These are phyloP conservation scores for Psettodes erumei DNA, from an alignment of 2,113 vertebrate genomes.

Conservation along the genomic window DNA sequence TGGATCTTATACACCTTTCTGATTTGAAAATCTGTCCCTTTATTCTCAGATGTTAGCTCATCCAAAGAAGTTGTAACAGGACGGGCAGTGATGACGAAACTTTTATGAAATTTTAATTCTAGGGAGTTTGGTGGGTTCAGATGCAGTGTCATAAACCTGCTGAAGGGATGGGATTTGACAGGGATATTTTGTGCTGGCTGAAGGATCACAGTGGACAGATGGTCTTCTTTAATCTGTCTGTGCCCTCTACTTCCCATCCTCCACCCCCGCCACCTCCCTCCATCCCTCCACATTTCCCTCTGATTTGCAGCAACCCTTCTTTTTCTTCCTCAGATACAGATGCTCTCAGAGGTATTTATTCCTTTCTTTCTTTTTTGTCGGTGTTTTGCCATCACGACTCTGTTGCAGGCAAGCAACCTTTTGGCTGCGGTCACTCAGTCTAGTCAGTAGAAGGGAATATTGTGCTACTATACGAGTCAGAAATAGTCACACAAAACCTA, in stretches of 20 bases:
- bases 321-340: neutral
- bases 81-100: neutral
- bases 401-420: neutral
- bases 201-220: constrained; percentile 72
- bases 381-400: neutral
- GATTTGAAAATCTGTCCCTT: neutral
- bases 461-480: constrained; percentile 8
- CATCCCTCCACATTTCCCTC: constrained; percentile 29
- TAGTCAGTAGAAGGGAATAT: constrained; percentile 51
- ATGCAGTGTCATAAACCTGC: neutral
- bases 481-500: neutral
- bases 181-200: constrained; percentile 54
- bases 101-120: neutral
- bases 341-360: neutral
- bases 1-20: neutral
- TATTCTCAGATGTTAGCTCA: neutral
- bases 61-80: neutral
- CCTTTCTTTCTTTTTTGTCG: neutral
- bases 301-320: constrained; percentile 5
- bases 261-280: constrained; percentile 11
- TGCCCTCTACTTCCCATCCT: constrained; percentile 46
- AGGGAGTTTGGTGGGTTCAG: neutral
- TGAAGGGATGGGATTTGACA: constrained; percentile 17
- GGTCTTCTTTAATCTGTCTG: constrained; percentile 82
- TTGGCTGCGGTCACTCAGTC: constrained; percentile 39